Percentiles rank a stretch among this genome's conserved stretches.
These are phyloP conservation scores for Podarcis siculus DNA, from an alignment of 2,797 vertebrate genomes.

Conservation along the genomic window DNA sequence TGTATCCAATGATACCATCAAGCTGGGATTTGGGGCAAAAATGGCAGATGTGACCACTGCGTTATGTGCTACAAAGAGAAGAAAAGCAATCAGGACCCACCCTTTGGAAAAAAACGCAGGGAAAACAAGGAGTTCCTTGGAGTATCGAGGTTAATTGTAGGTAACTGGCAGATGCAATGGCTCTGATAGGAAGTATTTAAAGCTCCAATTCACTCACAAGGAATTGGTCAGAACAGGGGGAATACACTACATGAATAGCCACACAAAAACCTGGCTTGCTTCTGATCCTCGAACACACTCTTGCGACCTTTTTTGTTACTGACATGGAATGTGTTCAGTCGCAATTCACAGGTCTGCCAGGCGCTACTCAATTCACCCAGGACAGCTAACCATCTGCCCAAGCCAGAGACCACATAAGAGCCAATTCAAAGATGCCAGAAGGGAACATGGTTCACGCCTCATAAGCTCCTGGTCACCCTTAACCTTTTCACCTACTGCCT, in stretches of 20 bases:
- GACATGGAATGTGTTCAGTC: not conserved
- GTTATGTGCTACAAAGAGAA: conserved; percentile 88
- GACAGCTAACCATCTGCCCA: not conserved
- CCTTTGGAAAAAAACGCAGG: conserved; percentile 37
- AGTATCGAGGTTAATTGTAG: not conserved
- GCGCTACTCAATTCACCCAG: not conserved
- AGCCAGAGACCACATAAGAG: not conserved
- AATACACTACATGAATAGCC: not conserved
- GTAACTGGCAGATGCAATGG: not conserved
- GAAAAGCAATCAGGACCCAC: conserved; percentile 16
- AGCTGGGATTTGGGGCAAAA: conserved; percentile 93
- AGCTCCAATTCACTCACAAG: not conserved
- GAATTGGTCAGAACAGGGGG: not conserved
- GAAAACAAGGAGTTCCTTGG: too few species aligned
- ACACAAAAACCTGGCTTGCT: not conserved
- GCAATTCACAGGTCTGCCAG: not conserved
- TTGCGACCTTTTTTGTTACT: too few species aligned
- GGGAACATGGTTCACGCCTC: too few species aligned
- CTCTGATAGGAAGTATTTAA: not conserved
- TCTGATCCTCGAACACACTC: not conserved
- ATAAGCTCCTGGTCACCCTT: too few species aligned
- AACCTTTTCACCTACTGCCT: not conserved
- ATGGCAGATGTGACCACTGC: conserved; percentile 98
- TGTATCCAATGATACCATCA: conserved; percentile 90
- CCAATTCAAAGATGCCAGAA: not conserved